Evolutionary conservation across 2,797 vertebrate genomes (phyloP).

Genomic region (Lepilemur ruficaudatus): DNA sequence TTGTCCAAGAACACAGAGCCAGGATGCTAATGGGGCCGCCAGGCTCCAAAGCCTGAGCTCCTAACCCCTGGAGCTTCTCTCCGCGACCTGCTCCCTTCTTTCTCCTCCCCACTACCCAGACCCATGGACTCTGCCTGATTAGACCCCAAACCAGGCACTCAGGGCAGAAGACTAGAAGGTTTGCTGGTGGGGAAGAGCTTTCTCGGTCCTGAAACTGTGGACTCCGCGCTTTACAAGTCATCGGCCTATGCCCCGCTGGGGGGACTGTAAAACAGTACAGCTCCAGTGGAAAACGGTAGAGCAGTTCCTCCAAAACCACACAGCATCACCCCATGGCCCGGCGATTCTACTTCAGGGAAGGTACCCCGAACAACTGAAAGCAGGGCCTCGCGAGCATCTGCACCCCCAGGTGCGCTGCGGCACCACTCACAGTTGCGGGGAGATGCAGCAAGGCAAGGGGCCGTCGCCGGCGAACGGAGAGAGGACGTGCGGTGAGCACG

Average conservation of each 20-base stretch:
- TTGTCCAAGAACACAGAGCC: background rate
- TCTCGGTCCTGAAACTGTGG: background rate
- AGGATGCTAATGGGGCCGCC: background rate
- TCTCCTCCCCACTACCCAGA: background rate
- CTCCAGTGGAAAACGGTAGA: background rate
- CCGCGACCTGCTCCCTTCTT: background rate
- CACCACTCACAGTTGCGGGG: background rate
- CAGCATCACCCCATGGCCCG: background rate
- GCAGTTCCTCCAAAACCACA: background rate
- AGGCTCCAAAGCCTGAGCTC: background rate
- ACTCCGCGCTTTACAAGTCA: background rate
- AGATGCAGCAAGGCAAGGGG: background rate
- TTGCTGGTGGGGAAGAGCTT: background rate
- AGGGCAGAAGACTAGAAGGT: background rate
- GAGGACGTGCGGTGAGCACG: background rate
- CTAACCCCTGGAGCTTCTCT: background rate
- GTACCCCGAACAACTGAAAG: background rate
- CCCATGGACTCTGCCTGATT: background rate
- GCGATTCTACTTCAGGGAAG: background rate
- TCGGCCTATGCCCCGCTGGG: rapidly evolving
- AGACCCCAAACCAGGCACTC: background rate
- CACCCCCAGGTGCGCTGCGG: too few relatives aligned
- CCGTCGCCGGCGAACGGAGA: background rate
- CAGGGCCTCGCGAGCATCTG: background rate
- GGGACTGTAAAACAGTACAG: background rate